Base-by-base conservation (phyloP, 2,888 invertebrate genomes). In the Himalopsyche japonica region DNA sequence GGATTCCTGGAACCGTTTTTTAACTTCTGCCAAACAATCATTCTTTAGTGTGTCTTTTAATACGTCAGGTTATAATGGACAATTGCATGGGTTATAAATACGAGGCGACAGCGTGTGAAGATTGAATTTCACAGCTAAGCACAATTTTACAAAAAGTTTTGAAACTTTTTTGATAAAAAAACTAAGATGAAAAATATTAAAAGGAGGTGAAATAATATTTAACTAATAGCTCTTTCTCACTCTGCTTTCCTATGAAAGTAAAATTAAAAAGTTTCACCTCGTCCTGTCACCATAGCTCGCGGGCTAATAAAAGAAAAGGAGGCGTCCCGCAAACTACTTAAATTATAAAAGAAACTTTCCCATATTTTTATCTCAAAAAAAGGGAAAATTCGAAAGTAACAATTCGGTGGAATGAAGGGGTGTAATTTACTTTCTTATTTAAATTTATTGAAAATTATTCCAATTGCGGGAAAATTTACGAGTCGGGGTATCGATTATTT, bases 391-490 rank as follows among this genome's bases (percentile, higher is more conserved):
- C 70, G 70, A 70, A 43, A 10, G 82, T 78, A 48, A 82, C 77
- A 78, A 78, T 49, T 78, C 81, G 64, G 80, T 34, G 48, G 48
- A 48, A 27, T 64, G 64, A 77, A 83, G 70, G 80, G 80, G 80
- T 83, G 49, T 79, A 85, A 82, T 82, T 83, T 81, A 57, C 48
- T 77, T 83, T 81, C 81, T 32, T 85, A 85, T 85, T 85, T 85
- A 85, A 85, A 85, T 85, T 85, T 83, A 85, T 85, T 85, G 81
- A 85, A 85, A 85, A 85, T 85, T 85, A 85, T 85, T 83, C 85
- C 85, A 78, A 82, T 83, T 83, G 77, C 77, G 70, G 79, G 70
- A 57, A 70, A 77, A 81, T 82, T 82, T 82, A 78, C 82, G 80
- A 81, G 77, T 34, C 64, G 78, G 20, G 47, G 82, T 82, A 84